Evolutionary conservation across 2,797 vertebrate genomes (phyloP), one percentile per base, ranked within the genome.

Genomic region (Lacerta agilis): DNA sequence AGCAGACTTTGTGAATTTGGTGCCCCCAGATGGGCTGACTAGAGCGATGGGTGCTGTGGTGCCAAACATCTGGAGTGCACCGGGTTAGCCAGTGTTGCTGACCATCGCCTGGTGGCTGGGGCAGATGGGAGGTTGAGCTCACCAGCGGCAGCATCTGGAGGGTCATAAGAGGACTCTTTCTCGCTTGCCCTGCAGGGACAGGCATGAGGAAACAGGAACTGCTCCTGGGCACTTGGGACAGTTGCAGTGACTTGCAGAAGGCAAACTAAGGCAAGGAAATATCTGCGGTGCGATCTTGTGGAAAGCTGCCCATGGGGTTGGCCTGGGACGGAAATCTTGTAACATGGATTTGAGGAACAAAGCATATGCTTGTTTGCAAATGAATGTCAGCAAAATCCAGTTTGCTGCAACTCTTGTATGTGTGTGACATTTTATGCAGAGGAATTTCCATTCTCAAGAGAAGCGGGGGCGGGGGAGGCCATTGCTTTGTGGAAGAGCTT

Each of bases 331-430:
- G 38, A 79, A 58, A 85, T 80, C 88, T 73, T 94, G 87, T 81
- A 87, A 75, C 69, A 27, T 36, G 76, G 69, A 4, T 29, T 72
- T 77, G 71, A 43, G 86, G 79, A 90, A 95, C 92, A 95, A 89
- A 79, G 86, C 27, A 67, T 90, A 87, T 92, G 67, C 93, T 94
- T 94, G 90, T 88, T 66, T 33, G 23, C 36, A 67, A 79, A 58
- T 85, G 75, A 93, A 87, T 71, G 89, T 23, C 3, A 1, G 87
- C 90, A 90, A 83, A 87, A 6, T 15, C 75, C 83, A 87, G 85
- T 66, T 23, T 58, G 82, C 85, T 81, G 87, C 84, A 78, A 38
- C 86, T 17, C 61, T n/a, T 75, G 73, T 58, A 17, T 79, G 9
- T 8, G 1, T 64, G 2, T 75, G 94, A 92, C 88, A 75, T 93